These are phyloP conservation scores for Cryptotermes secundus DNA, from an alignment of 1,140 invertebrate species.

Conservation along the genomic window DNA sequence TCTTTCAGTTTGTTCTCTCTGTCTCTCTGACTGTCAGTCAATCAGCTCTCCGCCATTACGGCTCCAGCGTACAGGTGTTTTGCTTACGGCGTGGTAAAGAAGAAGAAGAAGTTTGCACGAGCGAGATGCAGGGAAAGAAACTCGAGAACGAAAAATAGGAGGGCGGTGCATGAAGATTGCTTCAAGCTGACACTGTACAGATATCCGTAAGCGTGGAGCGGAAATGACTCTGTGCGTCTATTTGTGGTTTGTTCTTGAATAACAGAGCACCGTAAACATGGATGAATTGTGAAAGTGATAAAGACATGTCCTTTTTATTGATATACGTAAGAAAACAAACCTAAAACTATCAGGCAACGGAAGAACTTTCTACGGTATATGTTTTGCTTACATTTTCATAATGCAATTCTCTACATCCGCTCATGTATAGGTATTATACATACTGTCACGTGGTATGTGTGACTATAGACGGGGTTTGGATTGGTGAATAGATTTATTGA, in stretches of 20 bases:
- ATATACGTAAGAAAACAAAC: neutral
- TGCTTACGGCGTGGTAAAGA: neutral
- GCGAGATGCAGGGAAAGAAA: neutral
- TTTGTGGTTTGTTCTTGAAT: neutral
- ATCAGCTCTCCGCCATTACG: neutral
- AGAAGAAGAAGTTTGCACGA: neutral
- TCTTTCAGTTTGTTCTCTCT: neutral
- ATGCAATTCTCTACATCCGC: neutral
- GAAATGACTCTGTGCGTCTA: too few relatives aligned
- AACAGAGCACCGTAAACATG: neutral
- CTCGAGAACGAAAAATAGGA: neutral
- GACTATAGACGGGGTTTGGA: too few relatives aligned
- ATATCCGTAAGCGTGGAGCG: neutral
- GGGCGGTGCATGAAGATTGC: neutral
- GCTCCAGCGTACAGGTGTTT: neutral
- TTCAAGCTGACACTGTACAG: neutral
- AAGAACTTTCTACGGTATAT: neutral
- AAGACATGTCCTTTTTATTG: neutral
- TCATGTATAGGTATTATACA: too few relatives aligned
- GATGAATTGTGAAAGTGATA: neutral
- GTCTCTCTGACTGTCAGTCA: neutral
- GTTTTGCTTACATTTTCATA: neutral
- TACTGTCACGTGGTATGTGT: too few relatives aligned
- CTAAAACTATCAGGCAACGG: neutral
- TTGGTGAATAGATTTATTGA: too few relatives aligned